Base-by-base conservation (phyloP, 2,888 invertebrate species). In the Pharmacophagus antenor region DNA sequence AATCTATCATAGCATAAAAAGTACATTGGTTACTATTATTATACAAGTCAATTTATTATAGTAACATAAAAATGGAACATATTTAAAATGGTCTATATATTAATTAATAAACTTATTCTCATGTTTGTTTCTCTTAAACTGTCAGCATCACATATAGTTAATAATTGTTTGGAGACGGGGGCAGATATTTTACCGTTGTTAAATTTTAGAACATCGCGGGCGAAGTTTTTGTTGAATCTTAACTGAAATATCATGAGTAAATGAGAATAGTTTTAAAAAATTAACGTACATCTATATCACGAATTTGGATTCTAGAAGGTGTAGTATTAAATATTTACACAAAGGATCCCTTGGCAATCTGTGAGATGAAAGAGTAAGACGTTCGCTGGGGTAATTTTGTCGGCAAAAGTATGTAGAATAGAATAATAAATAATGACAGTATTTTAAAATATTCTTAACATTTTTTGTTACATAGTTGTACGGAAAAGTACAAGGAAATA, bases 231-330 rank as follows among this genome's bases (percentile, higher is more conserved):
- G 17, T 49, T 25, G 22, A 46, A 59, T 31, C 44, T 27, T 23
- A 50, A 12, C 18, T 55, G 31, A 48, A 15, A 25, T 56, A 15
- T 51, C 27, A 20, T 55, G 44, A 23, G 60, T 62, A 66, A 69
- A 67, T 68, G 49, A 54, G 44, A 31, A 49, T 44, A 22, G 37
- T 69, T 63, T 69, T 71, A 74, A 74, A n/a, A 78, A 77, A 78
- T 76, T 78, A 79, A 82, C 72, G 71, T 71, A 65, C 72, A 73
- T 75, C 78, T 76, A 79, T 76, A 75, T 76, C 75, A 70, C 71
- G 73, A 73, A 73, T 69, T 73, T 69, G 63, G 64, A 65, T 70
- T 70, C 71, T 74, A 71, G 76, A 77, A 73, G 77, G 75, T 73
- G 69, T 73, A 64, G 41, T 63, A 67, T 74, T 65, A 72, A 77